Evolutionary conservation across 92 coral and sea anemone species (phyloP), one percentile per base, ranked within the genome.

Genomic region (Parazoanthus darwini): DNA sequence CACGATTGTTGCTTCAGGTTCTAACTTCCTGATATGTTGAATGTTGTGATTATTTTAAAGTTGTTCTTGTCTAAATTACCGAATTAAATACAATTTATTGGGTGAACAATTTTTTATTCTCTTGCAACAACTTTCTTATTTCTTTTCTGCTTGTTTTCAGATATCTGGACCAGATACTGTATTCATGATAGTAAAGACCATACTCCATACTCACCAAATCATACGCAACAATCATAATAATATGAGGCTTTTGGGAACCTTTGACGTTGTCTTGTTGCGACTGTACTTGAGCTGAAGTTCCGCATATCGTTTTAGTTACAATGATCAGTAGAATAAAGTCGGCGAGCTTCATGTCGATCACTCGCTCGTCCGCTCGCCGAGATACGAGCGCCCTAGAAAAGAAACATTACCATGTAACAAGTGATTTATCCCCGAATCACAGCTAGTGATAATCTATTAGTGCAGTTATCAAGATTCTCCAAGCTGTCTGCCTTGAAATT

Each of bases 221-320:
- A 87, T 96, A 98, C 3, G 98, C 98, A 8, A 96, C 98, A 58
- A 96, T 92, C 95, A 96, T 92, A n/a, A 96, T 90, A 51, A 96
- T 93, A 81, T 96, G 93, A 9, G 98, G 98, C 71, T 94, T 94
- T 56, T 81, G 79, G 26, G 90, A 81, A 67, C 58, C 35, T 54
- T 89, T 71, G 54, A 85, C 43, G 36, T 42, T 43, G 81, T 86
- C 44, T 77, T 84, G 79, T 18, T 13, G 79, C 46, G 87, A 33
- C 13, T 70, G 38, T 38, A 2, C 78, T 83, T 43, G 78, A 7
- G 63, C 78, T 3, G 56, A 72, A 5, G 11, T 13, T 68, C 87
- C 48, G 68, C 87, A 71, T 46, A 35, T 44, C 43, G 56, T 23
- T 10, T 71, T 46, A 71, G 79, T 72, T 16, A 72, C 79, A 84